Evolutionary conservation across 2,113 vertebrate species (phyloP), one percentile per base, ranked within the genome.

Genomic region (Burhinus oedicnemus): DNA sequence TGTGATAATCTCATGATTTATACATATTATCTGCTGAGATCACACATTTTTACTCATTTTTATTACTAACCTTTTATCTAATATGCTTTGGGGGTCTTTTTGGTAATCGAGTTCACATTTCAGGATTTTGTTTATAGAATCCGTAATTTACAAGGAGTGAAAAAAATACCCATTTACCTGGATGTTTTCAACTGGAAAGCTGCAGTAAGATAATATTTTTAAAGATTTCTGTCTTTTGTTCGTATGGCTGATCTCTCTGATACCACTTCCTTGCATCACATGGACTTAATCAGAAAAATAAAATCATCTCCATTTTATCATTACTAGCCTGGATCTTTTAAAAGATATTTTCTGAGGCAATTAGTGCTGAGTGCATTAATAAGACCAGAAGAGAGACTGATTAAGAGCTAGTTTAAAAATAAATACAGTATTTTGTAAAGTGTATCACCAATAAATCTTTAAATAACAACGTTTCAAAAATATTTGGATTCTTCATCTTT

Each of bases 391-490:
- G 70, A 94, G 81, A 72, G 81, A 22, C 87, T 96, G 92, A 97
- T 95, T 90, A 95, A 93, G 77, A 85, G 52, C 66, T 40, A 78
- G 65, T 87, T 94, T 95, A 82, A 97, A 95, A 97, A 96, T 95
- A 92, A 94, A 89, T 89, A 7, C 80, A 54, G 6, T 17, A 13
- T 93, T 95, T 93, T 82, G 40, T 84, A 81, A 66, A 93, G 86
- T 75, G 36, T 83, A 57, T 40, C 60, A 12, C 42, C 60, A 65
- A 79, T 80, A 89, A 49, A 66, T 61, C 88, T 89, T 95, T 78
- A 95, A 91, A 90, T 97, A 95, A 84, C 1, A 0, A 40, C 3
- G 0, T 79, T 87, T 96, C 58, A 69, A 62, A 93, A 91, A 80
- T 82, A 90, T 87, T 96, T 89, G 30, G 58, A 29, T 69, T 65